Percentiles rank a stretch among this genome's conserved stretches.
phyloP scores from a whole-genome alignment of 2,888 invertebrate genomes.

The Cephus nigrinus region DNA sequence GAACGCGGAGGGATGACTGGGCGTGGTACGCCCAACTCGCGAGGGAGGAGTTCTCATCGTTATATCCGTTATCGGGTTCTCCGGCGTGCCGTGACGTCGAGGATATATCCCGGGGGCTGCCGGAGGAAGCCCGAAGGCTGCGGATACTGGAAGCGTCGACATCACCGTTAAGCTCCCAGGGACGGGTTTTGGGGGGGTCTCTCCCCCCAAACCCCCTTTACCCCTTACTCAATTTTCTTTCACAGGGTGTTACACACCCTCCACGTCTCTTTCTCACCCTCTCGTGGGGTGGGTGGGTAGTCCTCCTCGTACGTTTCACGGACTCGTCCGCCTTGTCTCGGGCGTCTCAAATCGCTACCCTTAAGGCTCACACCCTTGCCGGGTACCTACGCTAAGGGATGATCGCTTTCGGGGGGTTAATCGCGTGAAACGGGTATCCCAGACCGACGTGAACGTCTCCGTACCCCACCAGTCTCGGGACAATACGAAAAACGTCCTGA shows the following conservation, averaged over 20 bases:
- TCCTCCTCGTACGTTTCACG: not conserved
- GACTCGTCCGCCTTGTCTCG: not conserved
- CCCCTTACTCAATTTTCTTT: not conserved
- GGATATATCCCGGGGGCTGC: not conserved
- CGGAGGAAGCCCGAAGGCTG: not conserved
- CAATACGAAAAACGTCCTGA: too few species aligned
- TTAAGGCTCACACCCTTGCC: not conserved
- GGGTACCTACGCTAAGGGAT: not conserved
- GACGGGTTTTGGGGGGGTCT: not conserved
- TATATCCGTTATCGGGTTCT: constrained; percentile 4
- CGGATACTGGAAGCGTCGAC: not conserved
- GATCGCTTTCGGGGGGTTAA: not conserved
- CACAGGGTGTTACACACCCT: not conserved
- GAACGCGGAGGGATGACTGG: constrained; percentile 5
- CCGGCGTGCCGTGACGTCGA: not conserved
- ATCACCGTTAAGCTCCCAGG: constrained; percentile 1
- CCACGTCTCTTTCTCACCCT: not conserved
- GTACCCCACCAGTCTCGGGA: too few species aligned
- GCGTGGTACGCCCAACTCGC: constrained; percentile 5
- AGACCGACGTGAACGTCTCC: too few species aligned
- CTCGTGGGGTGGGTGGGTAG: not conserved
- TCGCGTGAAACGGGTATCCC: not conserved
- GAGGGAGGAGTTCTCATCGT: constrained; percentile 33
- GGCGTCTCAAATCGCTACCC: not conserved
- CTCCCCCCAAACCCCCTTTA: not conserved